Conservation (phyloP, 2,113 vertebrate species). For the Gallinago paraguaiae region DNA sequence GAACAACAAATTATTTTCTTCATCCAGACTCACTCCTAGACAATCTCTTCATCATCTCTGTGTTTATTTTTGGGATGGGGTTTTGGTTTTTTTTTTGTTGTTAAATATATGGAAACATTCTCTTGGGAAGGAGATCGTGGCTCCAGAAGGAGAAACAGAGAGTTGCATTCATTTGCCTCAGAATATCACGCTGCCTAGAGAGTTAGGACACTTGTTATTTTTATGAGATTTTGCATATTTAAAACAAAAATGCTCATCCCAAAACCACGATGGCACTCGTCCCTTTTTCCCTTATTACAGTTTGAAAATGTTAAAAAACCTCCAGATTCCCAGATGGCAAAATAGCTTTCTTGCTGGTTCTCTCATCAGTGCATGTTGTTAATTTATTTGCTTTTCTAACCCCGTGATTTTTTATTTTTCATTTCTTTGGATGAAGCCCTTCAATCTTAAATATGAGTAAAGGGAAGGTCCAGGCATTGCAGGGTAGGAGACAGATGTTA, state of each 20-base stretch:
- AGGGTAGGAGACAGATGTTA: neutral
- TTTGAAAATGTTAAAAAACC: neutral
- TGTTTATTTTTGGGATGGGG: neutral
- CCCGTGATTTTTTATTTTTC: neutral
- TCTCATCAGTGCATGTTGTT: neutral
- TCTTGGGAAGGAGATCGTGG: neutral
- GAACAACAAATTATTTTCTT: neutral
- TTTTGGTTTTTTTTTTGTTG: neutral
- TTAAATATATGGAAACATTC: neutral
- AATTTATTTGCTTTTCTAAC: conserved; percentile 3
- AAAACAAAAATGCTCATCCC: neutral
- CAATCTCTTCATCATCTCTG: neutral
- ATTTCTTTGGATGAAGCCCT: neutral
- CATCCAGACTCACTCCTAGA: neutral
- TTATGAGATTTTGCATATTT: neutral
- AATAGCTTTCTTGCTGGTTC: neutral
- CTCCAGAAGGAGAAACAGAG: neutral
- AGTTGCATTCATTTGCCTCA: neutral
- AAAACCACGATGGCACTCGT: neutral
- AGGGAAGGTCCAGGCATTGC: neutral
- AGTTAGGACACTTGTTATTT: neutral
- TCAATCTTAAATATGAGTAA: neutral
- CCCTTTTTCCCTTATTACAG: neutral
- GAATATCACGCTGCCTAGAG: neutral
- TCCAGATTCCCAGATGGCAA: neutral